phyloP scores from a whole-genome alignment of 1,140 invertebrate genomes.

The Lordiphosa collinella region DNA sequence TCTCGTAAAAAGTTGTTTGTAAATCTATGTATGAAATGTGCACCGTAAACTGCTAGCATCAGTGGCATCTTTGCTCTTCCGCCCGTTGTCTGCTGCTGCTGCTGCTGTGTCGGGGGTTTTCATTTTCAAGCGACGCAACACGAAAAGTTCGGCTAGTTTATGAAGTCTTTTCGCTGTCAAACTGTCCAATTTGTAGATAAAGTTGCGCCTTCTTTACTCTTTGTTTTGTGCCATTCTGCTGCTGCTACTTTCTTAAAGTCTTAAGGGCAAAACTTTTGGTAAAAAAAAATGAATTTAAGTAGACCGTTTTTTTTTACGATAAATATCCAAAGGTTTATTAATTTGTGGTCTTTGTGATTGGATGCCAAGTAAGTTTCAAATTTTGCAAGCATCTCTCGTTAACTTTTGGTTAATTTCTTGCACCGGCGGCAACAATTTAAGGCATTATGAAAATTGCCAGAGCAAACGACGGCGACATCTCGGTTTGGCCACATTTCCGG shows the following conservation, averaged over 20 bases:
- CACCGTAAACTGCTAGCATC: too few relatives aligned
- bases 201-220: constrained; percentile 1
- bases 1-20: too few relatives aligned
- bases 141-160: constrained; percentile 14
- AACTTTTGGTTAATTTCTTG: background rate
- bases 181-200: constrained; percentile 20
- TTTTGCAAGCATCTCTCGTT: constrained; percentile 15
- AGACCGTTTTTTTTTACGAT: too few relatives aligned
- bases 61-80: too few relatives aligned
- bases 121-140: constrained; percentile 3
- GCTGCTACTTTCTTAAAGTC: too few relatives aligned
- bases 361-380: constrained; percentile 28
- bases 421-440: constrained; percentile 31
- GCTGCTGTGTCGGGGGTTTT: background rate
- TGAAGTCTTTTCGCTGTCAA: constrained; percentile 18
- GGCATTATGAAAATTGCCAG: constrained; percentile 32
- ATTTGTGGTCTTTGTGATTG: too few relatives aligned
- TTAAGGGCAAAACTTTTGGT: too few relatives aligned
- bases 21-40: too few relatives aligned
- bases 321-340: too few relatives aligned
- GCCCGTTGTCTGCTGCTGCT: too few relatives aligned
- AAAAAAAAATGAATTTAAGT: too few relatives aligned
- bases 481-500: constrained; percentile 19
- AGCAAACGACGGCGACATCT: background rate
- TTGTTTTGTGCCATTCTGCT: too few relatives aligned